Base-by-base conservation (phyloP, 1,140 invertebrate species). In the Pseudobourletiella spinata region DNA sequence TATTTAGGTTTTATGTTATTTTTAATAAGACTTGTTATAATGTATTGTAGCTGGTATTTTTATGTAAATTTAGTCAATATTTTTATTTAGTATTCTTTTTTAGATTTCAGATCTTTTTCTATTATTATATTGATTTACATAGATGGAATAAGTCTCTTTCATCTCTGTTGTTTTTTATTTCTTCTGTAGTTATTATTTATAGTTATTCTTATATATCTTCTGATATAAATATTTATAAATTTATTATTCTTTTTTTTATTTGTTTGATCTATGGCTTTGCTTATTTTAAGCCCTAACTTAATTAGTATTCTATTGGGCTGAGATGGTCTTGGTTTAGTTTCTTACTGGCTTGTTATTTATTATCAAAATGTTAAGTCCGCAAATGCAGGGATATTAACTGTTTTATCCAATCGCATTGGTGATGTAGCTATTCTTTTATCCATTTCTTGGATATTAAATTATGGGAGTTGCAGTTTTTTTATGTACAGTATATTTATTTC, bases 281-380 rank as follows among this genome's bases (percentile, higher is more conserved):
- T 85, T 78, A 81, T 84, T 82, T 76, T 84, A 74, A 80, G 79
- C 11, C 79, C 79, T 66, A 83, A 83, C 81, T 75, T 84, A 74
- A 74, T 84, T 76, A 79, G 76, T 72, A 83, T 85, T 80, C 78
- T 85, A 73, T 77, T 85, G 72, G 82, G 83, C 0, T 84, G 83
- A 67, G 83, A 86, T 81, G 81, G 81, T 0, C 78, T 85, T 73
- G 83, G 83, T 0, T 74, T 83, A 70, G 74, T 81, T 71, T 84
- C 82, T 70, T 84, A 83, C 79, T 80, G 76, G 78, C 80, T 84
- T 76, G 77, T 84, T 43, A 80, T 82, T 80, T 83, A 79, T 79
- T 83, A 82, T 78, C 76, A 80, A 74, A 83, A 79, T 79, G 61
- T 72, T 24, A 79, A 79, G 71, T 81, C 78, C 64, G 79, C 75